Evolutionary conservation across 2,888 invertebrate genomes (phyloP).

Genomic region (Leptinotarsa tumamoca): DNA sequence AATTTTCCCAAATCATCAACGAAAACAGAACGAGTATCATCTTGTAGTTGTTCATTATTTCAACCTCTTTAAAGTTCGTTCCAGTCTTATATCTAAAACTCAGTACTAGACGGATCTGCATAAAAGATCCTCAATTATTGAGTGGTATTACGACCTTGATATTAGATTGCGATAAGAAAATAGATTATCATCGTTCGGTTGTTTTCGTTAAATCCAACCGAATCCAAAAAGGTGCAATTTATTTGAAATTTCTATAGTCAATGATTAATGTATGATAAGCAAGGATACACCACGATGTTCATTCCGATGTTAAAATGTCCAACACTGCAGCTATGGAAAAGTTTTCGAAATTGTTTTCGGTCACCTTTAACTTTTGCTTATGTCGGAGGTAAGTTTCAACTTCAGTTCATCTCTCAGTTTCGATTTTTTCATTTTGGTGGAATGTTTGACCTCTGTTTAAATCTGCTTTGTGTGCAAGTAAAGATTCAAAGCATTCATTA

Average conservation of each 20-base stretch:
- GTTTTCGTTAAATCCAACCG: conserved; percentile 3
- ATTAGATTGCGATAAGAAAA: not conserved
- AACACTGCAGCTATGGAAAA: not conserved
- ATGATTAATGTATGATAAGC: conserved; percentile 10
- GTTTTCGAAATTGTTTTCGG: conserved; percentile 7
- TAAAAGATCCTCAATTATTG: not conserved
- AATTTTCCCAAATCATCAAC: too few relatives aligned
- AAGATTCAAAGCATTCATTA: too few relatives aligned
- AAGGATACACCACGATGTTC: not conserved
- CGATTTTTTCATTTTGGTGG: not conserved
- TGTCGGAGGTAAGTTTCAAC: conserved; percentile 1
- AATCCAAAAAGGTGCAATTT: conserved; percentile 12
- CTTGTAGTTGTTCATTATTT: not conserved
- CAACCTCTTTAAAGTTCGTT: too few relatives aligned
- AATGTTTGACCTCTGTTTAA: too few relatives aligned
- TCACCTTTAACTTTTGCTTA: not conserved
- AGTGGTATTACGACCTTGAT: not conserved
- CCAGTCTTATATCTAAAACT: too few relatives aligned
- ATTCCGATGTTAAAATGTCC: not conserved
- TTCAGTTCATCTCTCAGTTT: not conserved
- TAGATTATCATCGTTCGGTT: not conserved
- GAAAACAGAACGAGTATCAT: too few relatives aligned
- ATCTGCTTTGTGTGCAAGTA: too few relatives aligned
- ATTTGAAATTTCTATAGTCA: conserved; percentile 15
- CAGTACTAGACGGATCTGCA: not conserved